Percentiles rank a stretch among this genome's conserved stretches.
Evolutionary conservation across 2,888 invertebrate species (phyloP).

Genomic region (Torymus texanus): DNA sequence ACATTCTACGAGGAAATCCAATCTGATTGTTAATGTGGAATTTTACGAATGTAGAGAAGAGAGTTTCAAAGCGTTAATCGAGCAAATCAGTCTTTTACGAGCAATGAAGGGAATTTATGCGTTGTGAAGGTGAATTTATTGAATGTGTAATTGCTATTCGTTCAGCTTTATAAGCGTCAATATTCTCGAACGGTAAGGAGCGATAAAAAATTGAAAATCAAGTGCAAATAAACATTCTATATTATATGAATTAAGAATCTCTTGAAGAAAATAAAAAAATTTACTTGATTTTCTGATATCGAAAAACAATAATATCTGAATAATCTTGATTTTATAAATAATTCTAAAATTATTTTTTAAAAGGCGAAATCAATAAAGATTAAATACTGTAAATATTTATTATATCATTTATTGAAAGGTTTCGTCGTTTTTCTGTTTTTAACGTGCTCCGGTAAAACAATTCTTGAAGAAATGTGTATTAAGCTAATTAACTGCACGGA

Average conservation of each 20-base stretch:
- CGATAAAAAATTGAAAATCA: slow-evolving; percentile 36
- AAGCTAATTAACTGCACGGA: too few species aligned
- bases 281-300: too few species aligned
- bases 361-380: too few species aligned
- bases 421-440: too few species aligned
- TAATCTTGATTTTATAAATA: too few species aligned
- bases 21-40: slow-evolving; percentile 27
- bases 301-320: too few species aligned
- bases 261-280: too few species aligned
- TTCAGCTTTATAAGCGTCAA: slow-evolving; percentile 33
- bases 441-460: too few species aligned
- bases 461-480: too few species aligned
- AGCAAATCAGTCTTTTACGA: slow-evolving; percentile 41
- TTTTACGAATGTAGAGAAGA: slow-evolving; percentile 4
- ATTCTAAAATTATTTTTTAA: too few species aligned
- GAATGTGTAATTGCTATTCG: slow-evolving; percentile 32
- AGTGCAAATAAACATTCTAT: slow-evolving; percentile 23
- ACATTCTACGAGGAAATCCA: slow-evolving; percentile 2
- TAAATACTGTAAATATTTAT: too few species aligned
- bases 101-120: slow-evolving; percentile 24
- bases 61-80: slow-evolving; percentile 20
- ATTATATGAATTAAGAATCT: slow-evolving; percentile 38
- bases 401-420: too few species aligned
- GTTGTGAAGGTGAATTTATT: slow-evolving; percentile 32
- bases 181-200: slow-evolving; percentile 22